Percentiles rank a stretch among this genome's conserved stretches.
phyloP scores from a whole-genome alignment of 2,888 invertebrate genomes.

The Spodoptera exigua region DNA sequence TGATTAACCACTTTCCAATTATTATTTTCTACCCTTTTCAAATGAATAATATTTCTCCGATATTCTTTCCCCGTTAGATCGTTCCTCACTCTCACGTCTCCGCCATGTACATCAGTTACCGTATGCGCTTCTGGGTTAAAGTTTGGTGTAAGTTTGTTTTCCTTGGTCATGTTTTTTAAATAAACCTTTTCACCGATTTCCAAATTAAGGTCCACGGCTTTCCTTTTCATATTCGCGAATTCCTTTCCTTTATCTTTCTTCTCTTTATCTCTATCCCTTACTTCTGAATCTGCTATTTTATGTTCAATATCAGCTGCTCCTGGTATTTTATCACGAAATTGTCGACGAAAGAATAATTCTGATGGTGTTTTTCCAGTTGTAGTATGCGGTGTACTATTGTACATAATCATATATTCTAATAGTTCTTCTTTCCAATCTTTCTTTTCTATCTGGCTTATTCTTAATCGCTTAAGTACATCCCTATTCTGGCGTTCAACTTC shows the following conservation, averaged over 20 bases:
- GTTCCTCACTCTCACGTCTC: conserved; percentile 28
- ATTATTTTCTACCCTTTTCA: conserved; percentile 1
- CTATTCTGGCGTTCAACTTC: conserved; percentile 57
- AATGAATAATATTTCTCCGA: conserved; percentile 30
- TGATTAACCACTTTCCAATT: too few relatives aligned
- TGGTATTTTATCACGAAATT: conserved; percentile 55
- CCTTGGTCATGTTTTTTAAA: conserved; percentile 32
- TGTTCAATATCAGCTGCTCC: conserved; percentile 17
- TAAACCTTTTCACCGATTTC: conserved; percentile 40
- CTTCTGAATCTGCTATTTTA: conserved; percentile 27
- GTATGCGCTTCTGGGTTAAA: conserved; percentile 34
- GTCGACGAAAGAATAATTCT: conserved; percentile 53
- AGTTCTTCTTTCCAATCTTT: conserved; percentile 38
- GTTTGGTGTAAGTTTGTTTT: conserved; percentile 27
- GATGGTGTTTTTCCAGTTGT: conserved; percentile 57
- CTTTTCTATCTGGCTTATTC: conserved; percentile 35
- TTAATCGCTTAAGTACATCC: conserved; percentile 48
- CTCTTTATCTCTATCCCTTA: conserved; percentile 44
- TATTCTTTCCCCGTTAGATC: conserved; percentile 35
- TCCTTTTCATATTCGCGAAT: conserved; percentile 31
- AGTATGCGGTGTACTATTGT: conserved; percentile 57
- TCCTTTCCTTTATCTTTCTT: conserved; percentile 49
- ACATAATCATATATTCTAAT: conserved; percentile 52
- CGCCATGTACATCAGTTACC: conserved; percentile 22
- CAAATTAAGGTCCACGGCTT: conserved; percentile 21